phyloP scores from a whole-genome alignment of 2,888 invertebrate species.

The Congeria kusceri region DNA sequence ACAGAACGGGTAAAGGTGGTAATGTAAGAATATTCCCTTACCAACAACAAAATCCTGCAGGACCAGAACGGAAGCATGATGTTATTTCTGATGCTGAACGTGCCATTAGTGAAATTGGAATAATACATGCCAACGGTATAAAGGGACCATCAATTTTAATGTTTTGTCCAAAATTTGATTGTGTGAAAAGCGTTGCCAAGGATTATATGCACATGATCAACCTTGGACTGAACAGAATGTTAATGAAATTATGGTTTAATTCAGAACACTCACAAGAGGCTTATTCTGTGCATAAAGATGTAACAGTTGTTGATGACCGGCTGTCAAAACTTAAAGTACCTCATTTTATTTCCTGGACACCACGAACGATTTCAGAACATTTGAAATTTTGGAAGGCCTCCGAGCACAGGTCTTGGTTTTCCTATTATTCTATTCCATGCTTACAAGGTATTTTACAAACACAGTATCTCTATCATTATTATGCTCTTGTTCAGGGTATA shows the following conservation, averaged over 20 bases:
- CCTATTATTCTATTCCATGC: conserved; percentile 31
- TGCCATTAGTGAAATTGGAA: no score
- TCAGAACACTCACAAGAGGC: background rate
- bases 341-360: conserved; percentile 19
- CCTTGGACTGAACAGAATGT: background rate
- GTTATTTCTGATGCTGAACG: no score
- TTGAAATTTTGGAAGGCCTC: conserved; percentile 46
- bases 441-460: no score
- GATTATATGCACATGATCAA: conserved; percentile 5
- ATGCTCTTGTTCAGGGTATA: conserved; percentile 27
- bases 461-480: conserved; percentile 29
- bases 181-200: background rate
- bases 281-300: background rate
- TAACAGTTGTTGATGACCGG: background rate
- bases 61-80: conserved; percentile 3
- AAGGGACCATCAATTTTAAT: conserved; percentile 3
- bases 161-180: conserved; percentile 11
- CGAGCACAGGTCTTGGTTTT: conserved; percentile 31
- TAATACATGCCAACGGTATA: background rate
- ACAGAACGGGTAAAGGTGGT: no score
- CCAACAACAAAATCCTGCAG: no score
- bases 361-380: conserved; percentile 36
- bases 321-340: background rate
- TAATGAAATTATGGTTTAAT: conserved; percentile 11
- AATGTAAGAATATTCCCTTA: no score